Evolutionary conservation across 2,888 invertebrate genomes (phyloP).

Genomic region (Hyppa rectilinea): DNA sequence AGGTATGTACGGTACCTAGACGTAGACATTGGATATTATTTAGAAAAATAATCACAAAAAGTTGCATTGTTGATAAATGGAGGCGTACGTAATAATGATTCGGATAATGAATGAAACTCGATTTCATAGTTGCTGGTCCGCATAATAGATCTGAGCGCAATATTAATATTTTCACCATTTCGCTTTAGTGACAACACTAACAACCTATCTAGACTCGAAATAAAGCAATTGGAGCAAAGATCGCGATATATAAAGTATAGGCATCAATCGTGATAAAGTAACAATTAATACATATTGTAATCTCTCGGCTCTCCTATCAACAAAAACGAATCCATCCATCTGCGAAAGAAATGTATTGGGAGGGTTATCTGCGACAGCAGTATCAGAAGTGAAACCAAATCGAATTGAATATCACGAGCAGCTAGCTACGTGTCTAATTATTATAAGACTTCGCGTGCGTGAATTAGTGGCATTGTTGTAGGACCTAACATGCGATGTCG

Average conservation of each 20-base stretch:
- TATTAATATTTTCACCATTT: not conserved
- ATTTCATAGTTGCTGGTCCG: constrained; percentile 52
- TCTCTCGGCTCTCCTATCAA: not conserved
- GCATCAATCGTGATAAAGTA: not conserved
- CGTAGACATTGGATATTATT: not conserved
- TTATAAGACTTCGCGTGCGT: constrained; percentile 81
- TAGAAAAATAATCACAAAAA: not conserved
- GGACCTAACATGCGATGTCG: constrained; percentile 79
- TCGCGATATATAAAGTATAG: not conserved
- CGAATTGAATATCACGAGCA: constrained; percentile 86
- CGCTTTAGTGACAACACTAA: too few relatives aligned
- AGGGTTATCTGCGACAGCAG: constrained; percentile 68
- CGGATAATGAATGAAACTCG: constrained; percentile 5
- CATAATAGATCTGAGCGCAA: not conserved
- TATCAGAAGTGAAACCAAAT: constrained; percentile 88
- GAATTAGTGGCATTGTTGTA: constrained; percentile 74
- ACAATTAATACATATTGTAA: not conserved
- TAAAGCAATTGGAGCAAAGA: not conserved
- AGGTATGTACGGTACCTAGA: too few relatives aligned
- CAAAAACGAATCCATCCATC: constrained; percentile 25
- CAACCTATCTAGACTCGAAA: not conserved
- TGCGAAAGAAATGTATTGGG: constrained; percentile 46
- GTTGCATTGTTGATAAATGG: not conserved
- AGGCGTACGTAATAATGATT: not conserved
- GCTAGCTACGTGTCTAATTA: constrained; percentile 81